A percentile compares a stretch with the other conserved stretches of the same genome.
These are phyloP conservation scores for Drosophila atroscutellata DNA, from an alignment of 2,888 invertebrate genomes.

Conservation along the genomic window DNA sequence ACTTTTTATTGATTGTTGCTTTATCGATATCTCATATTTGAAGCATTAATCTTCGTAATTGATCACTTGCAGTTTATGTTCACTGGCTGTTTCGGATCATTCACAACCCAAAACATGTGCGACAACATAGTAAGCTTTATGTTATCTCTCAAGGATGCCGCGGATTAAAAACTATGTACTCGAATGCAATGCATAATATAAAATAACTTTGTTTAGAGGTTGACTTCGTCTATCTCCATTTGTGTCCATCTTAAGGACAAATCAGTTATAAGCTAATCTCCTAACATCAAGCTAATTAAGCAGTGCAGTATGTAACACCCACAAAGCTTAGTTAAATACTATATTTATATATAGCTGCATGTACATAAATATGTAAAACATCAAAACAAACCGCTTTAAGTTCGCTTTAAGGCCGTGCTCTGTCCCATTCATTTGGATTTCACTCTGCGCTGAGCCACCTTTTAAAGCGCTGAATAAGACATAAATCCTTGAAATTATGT, in stretches of 20 bases:
- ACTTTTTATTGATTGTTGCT: slow-evolving; percentile 11
- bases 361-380: slow-evolving; percentile 32
- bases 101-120: not conserved
- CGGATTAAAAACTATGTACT: not conserved
- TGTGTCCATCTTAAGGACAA: not conserved
- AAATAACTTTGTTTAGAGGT: not conserved
- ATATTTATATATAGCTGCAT: not conserved
- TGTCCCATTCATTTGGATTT: slow-evolving; percentile 52
- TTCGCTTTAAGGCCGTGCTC: slow-evolving; percentile 21
- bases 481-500: slow-evolving; percentile 77
- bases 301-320: not conserved
- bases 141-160: not conserved
- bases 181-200: not conserved
- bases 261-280: not conserved
- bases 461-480: slow-evolving; percentile 70
- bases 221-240: not conserved
- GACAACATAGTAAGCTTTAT: not conserved
- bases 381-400: slow-evolving; percentile 48
- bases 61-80: not conserved
- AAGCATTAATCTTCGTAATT: not conserved
- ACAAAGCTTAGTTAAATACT: slow-evolving; percentile 2
- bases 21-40: slow-evolving; percentile 13
- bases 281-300: not conserved
- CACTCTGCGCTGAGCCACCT: slow-evolving; percentile 33
- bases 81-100: not conserved